Evolutionary conservation across 2,797 vertebrate genomes (phyloP).

Genomic region (Mormyrus proboscirostris): DNA sequence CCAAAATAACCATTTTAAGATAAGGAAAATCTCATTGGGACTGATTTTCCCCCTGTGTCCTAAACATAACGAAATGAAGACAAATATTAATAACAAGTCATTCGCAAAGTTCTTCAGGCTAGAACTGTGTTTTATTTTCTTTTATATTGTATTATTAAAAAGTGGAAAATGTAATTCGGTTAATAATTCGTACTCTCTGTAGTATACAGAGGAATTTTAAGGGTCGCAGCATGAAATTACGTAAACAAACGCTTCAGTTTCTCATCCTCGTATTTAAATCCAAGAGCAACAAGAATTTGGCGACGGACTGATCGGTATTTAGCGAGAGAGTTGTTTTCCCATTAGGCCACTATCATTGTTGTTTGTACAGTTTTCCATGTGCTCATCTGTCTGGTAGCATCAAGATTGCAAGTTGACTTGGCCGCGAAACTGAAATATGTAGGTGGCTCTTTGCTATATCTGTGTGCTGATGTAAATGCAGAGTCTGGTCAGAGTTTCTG

Average conservation of each 20-base stretch:
- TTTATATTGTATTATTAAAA: neutral
- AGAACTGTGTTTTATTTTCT: neutral
- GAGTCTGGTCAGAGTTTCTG: neutral
- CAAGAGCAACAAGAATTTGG: neutral
- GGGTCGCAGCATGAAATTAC: neutral
- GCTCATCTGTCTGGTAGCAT: neutral
- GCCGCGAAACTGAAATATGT: neutral
- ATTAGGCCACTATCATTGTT: neutral
- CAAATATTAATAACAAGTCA: neutral
- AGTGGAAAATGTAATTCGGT: neutral
- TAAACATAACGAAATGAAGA: neutral
- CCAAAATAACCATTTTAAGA: neutral
- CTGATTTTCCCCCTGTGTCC: neutral
- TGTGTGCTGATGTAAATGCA: neutral
- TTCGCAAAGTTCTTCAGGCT: neutral
- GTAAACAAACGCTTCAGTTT: neutral
- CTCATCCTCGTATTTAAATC: neutral
- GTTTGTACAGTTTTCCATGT: neutral
- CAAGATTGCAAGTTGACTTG: neutral
- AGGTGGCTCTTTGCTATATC: neutral
- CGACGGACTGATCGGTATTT: neutral
- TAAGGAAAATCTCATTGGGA: neutral
- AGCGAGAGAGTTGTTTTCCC: neutral
- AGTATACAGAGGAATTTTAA: neutral
- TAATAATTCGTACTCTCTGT: neutral